Base-by-base conservation (phyloP, 2,113 vertebrate genomes). In the Etheostoma cragini region DNA sequence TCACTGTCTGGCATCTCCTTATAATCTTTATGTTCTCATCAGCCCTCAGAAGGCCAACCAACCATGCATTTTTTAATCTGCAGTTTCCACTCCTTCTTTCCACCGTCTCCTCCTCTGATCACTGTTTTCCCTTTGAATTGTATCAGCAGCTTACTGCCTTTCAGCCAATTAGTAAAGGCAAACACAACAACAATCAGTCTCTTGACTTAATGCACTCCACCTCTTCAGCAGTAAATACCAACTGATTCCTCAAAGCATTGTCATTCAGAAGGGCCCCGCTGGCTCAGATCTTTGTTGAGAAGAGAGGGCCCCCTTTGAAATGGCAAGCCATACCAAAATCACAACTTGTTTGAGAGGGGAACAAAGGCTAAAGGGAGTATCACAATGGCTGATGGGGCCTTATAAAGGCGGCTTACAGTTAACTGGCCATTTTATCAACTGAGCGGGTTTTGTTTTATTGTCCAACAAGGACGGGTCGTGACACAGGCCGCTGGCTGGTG, bases 131-230 rank as follows among this genome's bases (percentile, higher is more conserved):
- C 70, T 87, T 77, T 90, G 76, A 84, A 87, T 85, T 89, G 84
- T 91, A 87, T 92, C 87, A 82, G 81, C 85, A 76, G 83, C 83
- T 64, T 58, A 81, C 80, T 88, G 91, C 88, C 91, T 88, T 92
- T 87, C 68, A 90, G 87, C 90, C 89, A 94, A 93, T 94, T 93
- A 94, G 91, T 89, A 87, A 86, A 87, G 82, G 88, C 90, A 93
- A 94, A 94, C 90, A 92, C 67, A 87, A 88, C 86, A 91, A 92
- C 87, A 91, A 91, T 82, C 91, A 84, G 85, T 81, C 82, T 82
- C 82, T 84, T 63, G 83, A 79, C 77, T 92, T 92, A 93, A 93
- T 90, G 86, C 81, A 92, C 91, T 90, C 84, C 76, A 91, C 83
- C 83, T 89, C 85, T 81, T 74, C 85, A 81, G 86, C 85, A 88